A percentile compares a stretch with the other conserved stretches of the same genome.
These are phyloP conservation scores for Macrotus californicus DNA, from an alignment of 2,113 vertebrate species.

Conservation along the genomic window DNA sequence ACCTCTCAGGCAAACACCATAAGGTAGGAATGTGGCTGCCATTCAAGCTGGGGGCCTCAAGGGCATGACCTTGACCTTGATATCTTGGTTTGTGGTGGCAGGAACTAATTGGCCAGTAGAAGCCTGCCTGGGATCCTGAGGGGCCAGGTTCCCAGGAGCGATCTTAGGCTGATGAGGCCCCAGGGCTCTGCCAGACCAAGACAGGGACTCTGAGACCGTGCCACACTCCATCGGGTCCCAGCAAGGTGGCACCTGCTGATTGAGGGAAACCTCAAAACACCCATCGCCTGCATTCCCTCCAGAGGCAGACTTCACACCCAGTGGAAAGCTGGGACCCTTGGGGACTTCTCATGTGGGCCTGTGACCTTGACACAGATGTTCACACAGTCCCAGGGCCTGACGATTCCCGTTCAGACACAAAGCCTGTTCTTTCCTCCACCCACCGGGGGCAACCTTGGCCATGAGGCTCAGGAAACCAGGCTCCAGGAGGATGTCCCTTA, in stretches of 20 bases:
- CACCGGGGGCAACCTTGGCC: not conserved
- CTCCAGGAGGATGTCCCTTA: not conserved
- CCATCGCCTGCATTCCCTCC: conserved; percentile 3
- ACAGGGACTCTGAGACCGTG: fast-evolving
- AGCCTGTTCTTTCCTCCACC: not conserved
- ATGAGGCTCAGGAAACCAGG: not conserved
- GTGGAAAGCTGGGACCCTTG: not conserved
- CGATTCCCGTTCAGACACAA: not conserved
- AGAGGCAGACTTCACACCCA: not conserved
- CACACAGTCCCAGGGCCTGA: not conserved
- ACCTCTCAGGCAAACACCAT: fast-evolving
- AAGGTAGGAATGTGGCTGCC: not conserved
- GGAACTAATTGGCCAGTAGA: not conserved
- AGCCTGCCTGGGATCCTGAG: not conserved
- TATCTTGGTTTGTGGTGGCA: not conserved
- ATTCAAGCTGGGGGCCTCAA: not conserved
- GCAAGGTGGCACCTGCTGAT: not conserved
- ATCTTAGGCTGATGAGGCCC: not conserved
- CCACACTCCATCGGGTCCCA: fast-evolving
- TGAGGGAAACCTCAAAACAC: not conserved
- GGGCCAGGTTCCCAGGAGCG: not conserved
- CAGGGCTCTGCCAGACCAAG: not conserved
- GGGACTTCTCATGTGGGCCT: not conserved
- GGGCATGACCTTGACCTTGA: not conserved
- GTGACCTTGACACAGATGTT: not conserved